phyloP scores from a whole-genome alignment of 2,113 vertebrate genomes.

The Neolamprologus tretocephalus region DNA sequence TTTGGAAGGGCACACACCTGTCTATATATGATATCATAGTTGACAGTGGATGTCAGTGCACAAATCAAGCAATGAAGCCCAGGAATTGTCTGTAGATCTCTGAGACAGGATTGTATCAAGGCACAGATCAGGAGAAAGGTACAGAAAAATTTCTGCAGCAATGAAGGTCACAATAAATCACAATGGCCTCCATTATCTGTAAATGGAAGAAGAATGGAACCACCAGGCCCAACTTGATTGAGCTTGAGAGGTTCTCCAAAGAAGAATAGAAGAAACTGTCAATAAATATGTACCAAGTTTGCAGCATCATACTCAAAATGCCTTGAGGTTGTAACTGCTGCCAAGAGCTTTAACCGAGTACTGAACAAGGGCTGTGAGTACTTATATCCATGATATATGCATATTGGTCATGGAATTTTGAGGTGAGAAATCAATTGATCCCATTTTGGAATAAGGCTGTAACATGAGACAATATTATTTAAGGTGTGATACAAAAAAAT shows the following conservation, averaged over 20 bases:
- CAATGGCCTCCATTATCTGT: not conserved
- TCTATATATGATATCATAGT: not conserved
- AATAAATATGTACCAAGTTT: not conserved
- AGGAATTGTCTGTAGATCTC: not conserved
- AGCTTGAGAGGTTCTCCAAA: not conserved
- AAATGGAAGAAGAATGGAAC: not conserved
- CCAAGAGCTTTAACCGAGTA: accelerated
- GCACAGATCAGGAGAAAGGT: not conserved
- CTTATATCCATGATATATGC: not conserved
- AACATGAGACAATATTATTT: not conserved
- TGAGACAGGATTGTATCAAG: not conserved
- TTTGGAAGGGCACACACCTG: not conserved
- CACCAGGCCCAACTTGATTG: not conserved
- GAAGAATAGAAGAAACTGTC: not conserved
- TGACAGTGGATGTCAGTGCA: not conserved
- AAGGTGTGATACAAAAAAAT: not conserved
- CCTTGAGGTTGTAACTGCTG: not conserved
- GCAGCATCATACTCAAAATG: not conserved
- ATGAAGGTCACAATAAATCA: not conserved
- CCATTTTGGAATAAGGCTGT: not conserved
- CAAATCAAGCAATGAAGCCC: not conserved
- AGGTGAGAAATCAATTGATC: not conserved
- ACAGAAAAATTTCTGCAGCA: not conserved
- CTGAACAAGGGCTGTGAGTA: accelerated
- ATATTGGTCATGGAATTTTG: not conserved